Evolutionary conservation across 2,113 vertebrate genomes (phyloP), one percentile per base, ranked within the genome.

Genomic region (Rhinopomastus cyanomelas): DNA sequence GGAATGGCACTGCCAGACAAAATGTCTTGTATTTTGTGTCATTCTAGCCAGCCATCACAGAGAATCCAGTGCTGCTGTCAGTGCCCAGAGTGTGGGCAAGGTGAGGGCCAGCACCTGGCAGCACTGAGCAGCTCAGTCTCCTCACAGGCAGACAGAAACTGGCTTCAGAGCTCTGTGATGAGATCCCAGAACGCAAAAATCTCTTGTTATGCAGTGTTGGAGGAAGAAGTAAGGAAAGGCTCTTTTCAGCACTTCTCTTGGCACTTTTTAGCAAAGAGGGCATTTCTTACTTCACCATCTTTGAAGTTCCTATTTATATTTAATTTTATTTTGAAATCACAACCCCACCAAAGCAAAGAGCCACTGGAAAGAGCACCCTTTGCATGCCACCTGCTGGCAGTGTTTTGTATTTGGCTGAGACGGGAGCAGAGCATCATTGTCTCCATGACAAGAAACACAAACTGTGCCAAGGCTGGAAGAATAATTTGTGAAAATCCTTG

Each of bases 351-450:
- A 67, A 78, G 59, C 18, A 56, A 90, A 81, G 88, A 53, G 56
- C 48, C 73, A 53, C 16, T 23, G 30, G 74, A 82, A 93, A 92
- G 3, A 51, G 61, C 81, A 94, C 95, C 96, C 93, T 95, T 89
- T 94, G 93, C 90, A 72, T 96, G 96, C 96, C 95, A 96, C 89
- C 96, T 96, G 94, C 95, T 96, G 96, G 95, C 82, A 94, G 85
- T 44, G 10, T 36, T 60, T 68, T 93, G 91, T 36, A 95, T 62
- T 49, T 72, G 84, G 85, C 81, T 34, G 46, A 52, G 48, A 62
- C 29, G n/a, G 51, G 75, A 75, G 65, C 67, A 94, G 14, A 85
- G 68, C 20, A 10, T 39, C 23, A 6, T 55, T 78, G 79, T 82
- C 56, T n/a, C n/a, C 1, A 0, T 17, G 37, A 12, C 34, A 55